Conservation (phyloP, 2,888 invertebrate species). For the Acanthoscelides obtectus region DNA sequence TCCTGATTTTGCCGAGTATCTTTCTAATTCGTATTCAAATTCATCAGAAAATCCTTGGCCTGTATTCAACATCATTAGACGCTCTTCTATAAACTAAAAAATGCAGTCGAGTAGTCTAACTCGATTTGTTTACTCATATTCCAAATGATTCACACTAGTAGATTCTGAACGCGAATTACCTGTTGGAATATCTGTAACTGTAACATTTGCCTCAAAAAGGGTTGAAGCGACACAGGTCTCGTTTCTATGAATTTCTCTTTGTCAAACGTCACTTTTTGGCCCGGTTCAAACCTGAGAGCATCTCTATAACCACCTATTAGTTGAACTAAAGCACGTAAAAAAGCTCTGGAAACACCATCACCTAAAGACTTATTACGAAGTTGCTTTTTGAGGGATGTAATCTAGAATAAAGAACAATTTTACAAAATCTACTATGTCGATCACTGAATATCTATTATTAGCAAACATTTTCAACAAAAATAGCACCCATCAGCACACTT, state of each 20-base stretch:
- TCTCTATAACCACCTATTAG: slow-evolving; percentile 93
- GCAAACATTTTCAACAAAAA: not conserved
- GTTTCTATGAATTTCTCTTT: slow-evolving; percentile 84
- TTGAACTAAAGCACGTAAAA: slow-evolving; percentile 85
- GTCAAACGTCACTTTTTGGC: slow-evolving; percentile 77
- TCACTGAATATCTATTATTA: too few species aligned
- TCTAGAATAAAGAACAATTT: slow-evolving; percentile 48
- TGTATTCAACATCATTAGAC: slow-evolving; percentile 87
- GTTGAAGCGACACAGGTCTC: slow-evolving; percentile 77
- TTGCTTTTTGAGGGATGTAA: slow-evolving; percentile 68
- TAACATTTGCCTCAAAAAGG: slow-evolving; percentile 85
- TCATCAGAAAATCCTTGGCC: slow-evolving; percentile 91
- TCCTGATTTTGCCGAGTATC: slow-evolving; percentile 61
- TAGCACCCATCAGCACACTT: too few species aligned
- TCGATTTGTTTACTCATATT: not conserved
- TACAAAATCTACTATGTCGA: not conserved
- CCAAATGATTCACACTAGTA: not conserved
- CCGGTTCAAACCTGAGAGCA: slow-evolving; percentile 73
- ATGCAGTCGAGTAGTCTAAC: not conserved
- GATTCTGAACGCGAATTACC: slow-evolving; percentile 47
- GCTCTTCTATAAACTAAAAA: slow-evolving; percentile 87
- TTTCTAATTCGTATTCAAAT: slow-evolving; percentile 86
- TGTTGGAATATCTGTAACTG: slow-evolving; percentile 93
- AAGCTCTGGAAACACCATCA: slow-evolving; percentile 90
- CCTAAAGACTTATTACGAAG: slow-evolving; percentile 76